Evolutionary conservation across 2,888 invertebrate species (phyloP), one percentile per base, ranked within the genome.

Genomic region (Mamestra brassicae): DNA sequence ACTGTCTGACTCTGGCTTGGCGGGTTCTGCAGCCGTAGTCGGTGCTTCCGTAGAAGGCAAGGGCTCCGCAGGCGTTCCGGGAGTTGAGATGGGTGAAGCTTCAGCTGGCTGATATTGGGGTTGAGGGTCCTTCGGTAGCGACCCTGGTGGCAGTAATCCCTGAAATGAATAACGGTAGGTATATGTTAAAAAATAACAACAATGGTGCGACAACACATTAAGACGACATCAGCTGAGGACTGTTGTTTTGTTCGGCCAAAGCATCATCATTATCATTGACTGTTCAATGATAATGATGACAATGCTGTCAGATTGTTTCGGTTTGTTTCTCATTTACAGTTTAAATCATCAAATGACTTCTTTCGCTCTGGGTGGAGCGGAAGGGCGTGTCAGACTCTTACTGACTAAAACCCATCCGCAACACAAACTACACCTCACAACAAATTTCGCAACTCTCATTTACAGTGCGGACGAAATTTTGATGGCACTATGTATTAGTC

Each of bases 71-170:
- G 90, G 77, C 60, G 42, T 74, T 71, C 8, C 88, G 66, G 67
- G 88, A 78, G 50, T 76, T 6, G 65, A 76, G 62, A 60, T 50
- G 17, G 89, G 76, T 55, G 86, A 78, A 17, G 86, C 73, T 66
- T 80, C 85, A n/a, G 86, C 74, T 38, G 86, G 66, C 15, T 85
- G 87, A 42, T 87, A 66, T 26, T 85, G 89, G 6, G 52, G 52
- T 11, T 42, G 42, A 52, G 83, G 79, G 3, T 85, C 87, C 66
- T 89, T 92, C 2, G 92, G 90, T 10, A 87, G 74, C 5, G 88
- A 80, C n/a, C 88, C 84, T 47, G 92, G 85, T 26, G 93, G 92
- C 50, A 93, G 68, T 66, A 95, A 73, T 66, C 93, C 93, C 95
- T 95, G 93, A 72, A 95, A 93, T 76, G 8, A 7, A 61, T 1